Percentiles rank a stretch among this genome's conserved stretches.
phyloP scores from a whole-genome alignment of 1,140 invertebrate genomes.

The Thalassaphorura encarpata region DNA sequence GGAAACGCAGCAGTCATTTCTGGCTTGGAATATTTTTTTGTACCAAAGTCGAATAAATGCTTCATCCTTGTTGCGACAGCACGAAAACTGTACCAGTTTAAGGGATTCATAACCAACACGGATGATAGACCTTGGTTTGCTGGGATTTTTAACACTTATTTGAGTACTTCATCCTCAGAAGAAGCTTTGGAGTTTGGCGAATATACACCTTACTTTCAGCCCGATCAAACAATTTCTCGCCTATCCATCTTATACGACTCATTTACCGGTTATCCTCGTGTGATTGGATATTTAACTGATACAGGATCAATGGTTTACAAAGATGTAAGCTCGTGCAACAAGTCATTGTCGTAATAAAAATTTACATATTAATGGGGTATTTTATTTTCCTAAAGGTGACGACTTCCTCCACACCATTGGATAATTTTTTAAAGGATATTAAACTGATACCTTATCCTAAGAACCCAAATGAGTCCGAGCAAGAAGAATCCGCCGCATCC shows the following conservation, averaged over 20 bases:
- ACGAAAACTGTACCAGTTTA: constrained; percentile 69
- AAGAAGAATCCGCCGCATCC: constrained; percentile 35
- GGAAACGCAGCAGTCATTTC: constrained; percentile 65
- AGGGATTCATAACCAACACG: constrained; percentile 54
- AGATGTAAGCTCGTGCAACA: constrained; percentile 13
- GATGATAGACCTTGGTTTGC: constrained; percentile 62
- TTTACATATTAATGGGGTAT: constrained; percentile 9
- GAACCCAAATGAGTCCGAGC: too few species aligned
- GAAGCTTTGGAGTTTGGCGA: constrained; percentile 19
- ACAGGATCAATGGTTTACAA: constrained; percentile 22
- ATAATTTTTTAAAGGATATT: constrained; percentile 32
- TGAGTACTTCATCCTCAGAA: constrained; percentile 13
- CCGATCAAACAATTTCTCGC: constrained; percentile 11
- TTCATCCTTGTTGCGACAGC: constrained; percentile 74
- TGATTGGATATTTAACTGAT: constrained; percentile 26
- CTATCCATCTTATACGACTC: constrained; percentile 19
- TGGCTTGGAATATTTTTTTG: constrained; percentile 67
- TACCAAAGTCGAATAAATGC: constrained; percentile 55
- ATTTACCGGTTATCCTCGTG: constrained; percentile 12
- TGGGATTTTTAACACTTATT: constrained; percentile 22
- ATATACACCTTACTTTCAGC: background rate
- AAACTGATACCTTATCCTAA: constrained; percentile 33
- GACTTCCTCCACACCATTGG: constrained; percentile 16
- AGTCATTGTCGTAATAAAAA: background rate
- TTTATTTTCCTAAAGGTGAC: background rate